Evolutionary conservation across 2,113 vertebrate genomes (phyloP).

Genomic region (Rhea americana): DNA sequence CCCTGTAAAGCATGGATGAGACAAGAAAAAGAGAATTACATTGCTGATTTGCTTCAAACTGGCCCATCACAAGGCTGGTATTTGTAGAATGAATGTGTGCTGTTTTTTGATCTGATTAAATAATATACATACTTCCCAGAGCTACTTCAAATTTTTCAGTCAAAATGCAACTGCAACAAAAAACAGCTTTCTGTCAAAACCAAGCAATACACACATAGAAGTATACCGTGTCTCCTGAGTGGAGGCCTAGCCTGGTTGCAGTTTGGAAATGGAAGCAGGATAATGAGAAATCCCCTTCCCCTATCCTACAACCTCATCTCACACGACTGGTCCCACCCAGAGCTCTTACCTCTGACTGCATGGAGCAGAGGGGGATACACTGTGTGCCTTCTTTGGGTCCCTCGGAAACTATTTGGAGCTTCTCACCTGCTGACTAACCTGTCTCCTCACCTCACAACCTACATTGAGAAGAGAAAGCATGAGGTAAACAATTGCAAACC

Average conservation of each 20-base stretch:
- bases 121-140: not conserved
- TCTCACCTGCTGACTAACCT: not conserved
- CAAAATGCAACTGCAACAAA: not conserved
- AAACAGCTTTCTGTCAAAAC: not conserved
- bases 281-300: not conserved
- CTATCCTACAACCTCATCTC: not conserved
- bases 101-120: not conserved
- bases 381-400: not conserved
- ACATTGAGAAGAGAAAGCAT: not conserved
- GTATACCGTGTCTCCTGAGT: not conserved
- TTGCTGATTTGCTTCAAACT: not conserved
- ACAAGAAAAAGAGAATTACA: not conserved
- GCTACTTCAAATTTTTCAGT: not conserved
- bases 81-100: not conserved
- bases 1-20: not conserved
- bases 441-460: not conserved
- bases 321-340: not conserved
- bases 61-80: not conserved
- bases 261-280: not conserved
- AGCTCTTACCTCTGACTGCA: not conserved
- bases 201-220: not conserved
- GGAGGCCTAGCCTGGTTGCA: not conserved
- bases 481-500: not conserved
- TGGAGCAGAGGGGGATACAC: not conserved
- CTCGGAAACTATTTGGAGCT: not conserved